Base-by-base conservation (phyloP, 2,797 vertebrate genomes). In the Salarias fasciatus region DNA sequence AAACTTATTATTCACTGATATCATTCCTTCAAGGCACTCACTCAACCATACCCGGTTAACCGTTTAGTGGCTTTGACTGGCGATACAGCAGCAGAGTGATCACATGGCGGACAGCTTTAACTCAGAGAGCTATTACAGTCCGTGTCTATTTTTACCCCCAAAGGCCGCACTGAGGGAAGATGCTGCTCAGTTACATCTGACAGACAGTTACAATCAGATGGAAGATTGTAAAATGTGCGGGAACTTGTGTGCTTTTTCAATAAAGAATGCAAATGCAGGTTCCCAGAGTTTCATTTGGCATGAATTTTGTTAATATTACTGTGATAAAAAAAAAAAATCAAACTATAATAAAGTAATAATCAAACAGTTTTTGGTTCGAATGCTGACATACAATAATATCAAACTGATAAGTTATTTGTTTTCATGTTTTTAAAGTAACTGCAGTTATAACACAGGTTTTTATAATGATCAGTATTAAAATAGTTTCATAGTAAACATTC, bases 81-180 rank as follows among this genome's bases (percentile, higher is more conserved):
- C 24, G 8, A 24, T 29, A 4, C 41, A 11, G 53, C 30, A 6
- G 38, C 64, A 66, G 64, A 51, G 60, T 35, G 59, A 75, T 80
- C 78, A 88, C 76, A 78, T 80, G 75, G 65, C 8, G 8, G 69
- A 73, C 75, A 82, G 85, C 84, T 86, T 85, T 79, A 84, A 84
- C 69, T 55, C 77, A 70, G 47, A 30, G 63, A 78, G 79, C 83
- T 86, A 72, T 85, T 79, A 82, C 60, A 18, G 80, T 79, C 50
- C 44, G 30, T 0, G 18, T 60, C 86, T 91, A 87, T 86, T 83
- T 82, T 91, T 90, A 90, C 43, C 57, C 9, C 35, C 15, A 51
- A 58, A 80, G 79, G 78, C 75, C 15, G n/a, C 9, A 11, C 63
- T 11, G 51, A 65, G 47, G 73, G 66, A 84, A 48, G 72, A 77